Conservation (phyloP, 37 sponge, comb jelly and placozoan genomes). For the Ephydatia muelleri region DNA sequence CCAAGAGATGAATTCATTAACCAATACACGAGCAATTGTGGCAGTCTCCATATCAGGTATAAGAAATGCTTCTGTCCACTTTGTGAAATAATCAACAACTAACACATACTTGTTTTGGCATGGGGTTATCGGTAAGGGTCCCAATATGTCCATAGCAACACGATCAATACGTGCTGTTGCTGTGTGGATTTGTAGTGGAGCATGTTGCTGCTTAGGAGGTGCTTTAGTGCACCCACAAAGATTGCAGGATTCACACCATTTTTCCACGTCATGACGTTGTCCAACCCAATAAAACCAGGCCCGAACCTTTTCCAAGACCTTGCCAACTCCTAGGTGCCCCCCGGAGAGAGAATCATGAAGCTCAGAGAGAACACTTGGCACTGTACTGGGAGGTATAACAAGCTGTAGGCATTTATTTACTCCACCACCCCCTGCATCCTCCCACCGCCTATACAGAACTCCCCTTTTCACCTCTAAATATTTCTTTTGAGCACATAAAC, state of each 20-base stretch:
- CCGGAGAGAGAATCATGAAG: conserved; percentile 8
- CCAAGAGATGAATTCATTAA: conserved; percentile 7
- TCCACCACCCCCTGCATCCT: not conserved
- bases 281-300: conserved; percentile 34
- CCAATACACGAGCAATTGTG: conserved; percentile 3
- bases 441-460: conserved; percentile 7
- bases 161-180: conserved; percentile 2
- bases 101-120: conserved; percentile 12
- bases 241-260: conserved; percentile 12
- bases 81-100: conserved; percentile 21
- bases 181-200: not conserved
- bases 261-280: not conserved
- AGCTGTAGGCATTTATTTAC: not conserved
- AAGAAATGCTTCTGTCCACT: conserved; percentile 9
- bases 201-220: not conserved
- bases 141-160: conserved; percentile 29
- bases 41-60: conserved; percentile 9
- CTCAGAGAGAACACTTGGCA: not conserved
- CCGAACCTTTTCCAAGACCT: conserved; percentile 4
- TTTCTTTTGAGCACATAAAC: conserved; percentile 6
- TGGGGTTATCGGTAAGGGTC: conserved; percentile 15
- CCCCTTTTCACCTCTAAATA: not conserved
- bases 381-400: conserved; percentile 2
- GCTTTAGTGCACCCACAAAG: not conserved
- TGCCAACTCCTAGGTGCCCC: conserved; percentile 20